Evolutionary conservation across 2,888 invertebrate species (phyloP), one percentile per base, ranked within the genome.

Genomic region (Polydrusus pterygomalis): DNA sequence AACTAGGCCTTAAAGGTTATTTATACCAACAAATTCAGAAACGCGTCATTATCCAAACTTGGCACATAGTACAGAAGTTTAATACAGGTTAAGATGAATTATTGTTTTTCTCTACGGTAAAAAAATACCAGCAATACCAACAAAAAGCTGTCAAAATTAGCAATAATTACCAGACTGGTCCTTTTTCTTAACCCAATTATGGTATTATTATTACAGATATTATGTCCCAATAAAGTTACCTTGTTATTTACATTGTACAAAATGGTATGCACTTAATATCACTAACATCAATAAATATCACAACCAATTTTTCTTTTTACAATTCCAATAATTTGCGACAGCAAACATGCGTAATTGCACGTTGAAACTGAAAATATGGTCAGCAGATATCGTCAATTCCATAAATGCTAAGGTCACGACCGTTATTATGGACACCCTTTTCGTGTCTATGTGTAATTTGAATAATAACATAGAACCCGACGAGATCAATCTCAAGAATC

Each of bases 391-490:
- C 63, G 49, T 54, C 43, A 74, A 69, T 74, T 17, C 30, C 20
- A 69, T 65, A 72, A 76, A 76, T 76, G 76, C 60, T 76, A 72
- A 76, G 76, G 76, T 76, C 76, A 72, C 47, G 51, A 11, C 11
- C 58, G 45, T 76, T 72, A 76, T 62, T 76, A 76, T 76, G 77
- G 77, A 77, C 77, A 74, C 77, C 77, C 77, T 74, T 77, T 70
- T 49, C 73, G 47, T 77, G 72, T 72, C 62, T 47, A 64, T 25
- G 43, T 72, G 64, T 65, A 72, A 72, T 72, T 64, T 72, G 20
- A 70, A 70, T 70, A 70, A 70, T 71, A 45, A 38, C 68, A 62
- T 68, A 76, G 68, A 72, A 76, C 64, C 56, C 20, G 56, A 63
- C 25, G 30, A 65, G 34, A 65, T 62, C 54, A 20, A 72, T 56